phyloP scores from a whole-genome alignment of 2,113 vertebrate species.

The Limnothrissa miodon region DNA sequence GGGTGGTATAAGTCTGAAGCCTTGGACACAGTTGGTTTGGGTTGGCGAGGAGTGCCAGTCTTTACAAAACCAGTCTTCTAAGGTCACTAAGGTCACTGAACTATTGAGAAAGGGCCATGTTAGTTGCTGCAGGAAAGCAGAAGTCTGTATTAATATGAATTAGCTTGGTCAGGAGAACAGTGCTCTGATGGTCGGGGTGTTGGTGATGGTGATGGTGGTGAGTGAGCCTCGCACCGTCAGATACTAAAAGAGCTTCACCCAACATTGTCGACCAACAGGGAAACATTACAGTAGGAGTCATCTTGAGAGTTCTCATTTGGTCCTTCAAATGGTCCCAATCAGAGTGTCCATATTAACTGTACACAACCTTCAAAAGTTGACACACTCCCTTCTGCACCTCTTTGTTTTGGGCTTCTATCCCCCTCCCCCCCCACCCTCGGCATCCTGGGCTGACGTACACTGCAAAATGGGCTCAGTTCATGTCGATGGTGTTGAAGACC shows the following conservation, averaged over 20 bases:
- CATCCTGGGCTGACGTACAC: not conserved
- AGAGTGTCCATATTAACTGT: not conserved
- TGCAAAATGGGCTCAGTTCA: constrained; percentile 79
- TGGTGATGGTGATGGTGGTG: not conserved
- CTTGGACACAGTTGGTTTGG: not conserved
- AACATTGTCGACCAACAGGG: not conserved
- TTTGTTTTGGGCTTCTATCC: not conserved
- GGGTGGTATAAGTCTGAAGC: not conserved
- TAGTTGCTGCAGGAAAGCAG: not conserved
- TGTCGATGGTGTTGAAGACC: constrained; percentile 99
- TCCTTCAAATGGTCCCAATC: not conserved
- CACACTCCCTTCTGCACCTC: not conserved
- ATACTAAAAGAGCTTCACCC: not conserved
- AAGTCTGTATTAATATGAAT: not conserved
- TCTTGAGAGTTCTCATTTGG: not conserved
- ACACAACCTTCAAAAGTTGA: not conserved
- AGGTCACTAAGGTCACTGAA: not conserved
- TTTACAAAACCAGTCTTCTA: not conserved
- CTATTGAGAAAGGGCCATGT: not conserved
- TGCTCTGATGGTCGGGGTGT: not conserved
- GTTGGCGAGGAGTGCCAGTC: not conserved
- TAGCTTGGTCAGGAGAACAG: not conserved
- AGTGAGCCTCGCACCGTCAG: not conserved
- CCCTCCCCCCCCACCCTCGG: not conserved
- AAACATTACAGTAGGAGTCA: not conserved